phyloP scores from a whole-genome alignment of 2,888 invertebrate genomes.

The Orchestes rusci region DNA sequence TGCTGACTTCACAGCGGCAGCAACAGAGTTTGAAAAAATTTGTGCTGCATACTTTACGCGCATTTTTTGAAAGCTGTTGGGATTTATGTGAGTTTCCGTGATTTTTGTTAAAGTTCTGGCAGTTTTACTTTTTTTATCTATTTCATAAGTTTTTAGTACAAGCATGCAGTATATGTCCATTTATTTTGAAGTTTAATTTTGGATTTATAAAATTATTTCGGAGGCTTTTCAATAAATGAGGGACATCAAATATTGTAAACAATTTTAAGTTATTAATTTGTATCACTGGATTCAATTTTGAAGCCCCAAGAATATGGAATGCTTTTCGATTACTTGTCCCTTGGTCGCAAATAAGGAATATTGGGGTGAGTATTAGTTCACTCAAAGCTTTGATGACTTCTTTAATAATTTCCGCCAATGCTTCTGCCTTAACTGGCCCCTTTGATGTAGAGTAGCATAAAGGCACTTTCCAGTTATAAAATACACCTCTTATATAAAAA shows the following conservation, averaged over 20 bases:
- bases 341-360: slow-evolving; percentile 26
- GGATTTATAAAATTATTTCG: slow-evolving; percentile 4
- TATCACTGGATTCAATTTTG: slow-evolving; percentile 13
- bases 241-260: slow-evolving; percentile 23
- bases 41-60: neutral
- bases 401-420: slow-evolving; percentile 16
- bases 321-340: slow-evolving; percentile 23
- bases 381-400: slow-evolving; percentile 11
- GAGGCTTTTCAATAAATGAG: slow-evolving; percentile 24
- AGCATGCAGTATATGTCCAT: too few relatives aligned
- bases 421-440: slow-evolving; percentile 13
- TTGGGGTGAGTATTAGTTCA: slow-evolving; percentile 13
- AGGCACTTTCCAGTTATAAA: slow-evolving; percentile 25
- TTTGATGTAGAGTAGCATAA: slow-evolving; percentile 21
- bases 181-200: slow-evolving; percentile 15
- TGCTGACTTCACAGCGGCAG: slow-evolving; percentile 1
- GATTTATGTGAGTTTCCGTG: slow-evolving; percentile 1
- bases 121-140: neutral
- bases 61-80: neutral
- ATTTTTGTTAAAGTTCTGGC: neutral
- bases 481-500: slow-evolving; percentile 21
- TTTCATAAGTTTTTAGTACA: too few relatives aligned
- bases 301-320: too few relatives aligned
- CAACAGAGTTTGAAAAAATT: slow-evolving; percentile 2
- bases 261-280: slow-evolving; percentile 6